phyloP scores from a whole-genome alignment of 2,797 vertebrate species.

The Apogon hyalosoma region DNA sequence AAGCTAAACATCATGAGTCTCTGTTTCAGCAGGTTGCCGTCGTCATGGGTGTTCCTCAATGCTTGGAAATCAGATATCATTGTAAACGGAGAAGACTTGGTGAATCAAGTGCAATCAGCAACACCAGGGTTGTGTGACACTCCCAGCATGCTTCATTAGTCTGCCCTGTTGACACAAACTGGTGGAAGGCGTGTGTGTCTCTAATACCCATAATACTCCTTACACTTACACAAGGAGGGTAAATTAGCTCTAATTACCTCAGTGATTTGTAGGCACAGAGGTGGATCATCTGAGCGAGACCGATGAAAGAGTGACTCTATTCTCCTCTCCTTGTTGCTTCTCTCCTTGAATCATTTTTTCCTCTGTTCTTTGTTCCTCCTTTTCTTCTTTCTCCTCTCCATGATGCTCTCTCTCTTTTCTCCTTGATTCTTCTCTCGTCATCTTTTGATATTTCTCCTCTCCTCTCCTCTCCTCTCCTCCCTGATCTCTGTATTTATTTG shows the following conservation, averaged over 20 bases:
- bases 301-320: too few species aligned
- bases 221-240: slow-evolving; percentile 63
- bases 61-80: slow-evolving; percentile 56
- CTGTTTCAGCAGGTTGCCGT: not conserved
- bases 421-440: too few species aligned
- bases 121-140: slow-evolving; percentile 68
- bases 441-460: slow-evolving; percentile 58
- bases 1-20: not conserved
- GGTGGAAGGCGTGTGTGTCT: slow-evolving; percentile 68
- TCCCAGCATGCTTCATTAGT: slow-evolving; percentile 78
- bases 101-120: slow-evolving; percentile 66
- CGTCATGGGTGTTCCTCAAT: slow-evolving; percentile 48
- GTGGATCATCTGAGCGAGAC: slow-evolving; percentile 66
- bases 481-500: slow-evolving; percentile 81
- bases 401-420: too few species aligned
- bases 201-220: slow-evolving; percentile 67
- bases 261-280: slow-evolving; percentile 63
- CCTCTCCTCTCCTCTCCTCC: not conserved
- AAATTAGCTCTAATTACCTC: slow-evolving; percentile 78
- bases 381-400: too few species aligned
- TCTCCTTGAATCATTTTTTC: too few species aligned
- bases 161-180: slow-evolving; percentile 73
- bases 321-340: too few species aligned
- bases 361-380: too few species aligned
- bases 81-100: slow-evolving; percentile 57